Evolutionary conservation across 2,797 vertebrate species (phyloP).

Genomic region (Sitta carolinensis): DNA sequence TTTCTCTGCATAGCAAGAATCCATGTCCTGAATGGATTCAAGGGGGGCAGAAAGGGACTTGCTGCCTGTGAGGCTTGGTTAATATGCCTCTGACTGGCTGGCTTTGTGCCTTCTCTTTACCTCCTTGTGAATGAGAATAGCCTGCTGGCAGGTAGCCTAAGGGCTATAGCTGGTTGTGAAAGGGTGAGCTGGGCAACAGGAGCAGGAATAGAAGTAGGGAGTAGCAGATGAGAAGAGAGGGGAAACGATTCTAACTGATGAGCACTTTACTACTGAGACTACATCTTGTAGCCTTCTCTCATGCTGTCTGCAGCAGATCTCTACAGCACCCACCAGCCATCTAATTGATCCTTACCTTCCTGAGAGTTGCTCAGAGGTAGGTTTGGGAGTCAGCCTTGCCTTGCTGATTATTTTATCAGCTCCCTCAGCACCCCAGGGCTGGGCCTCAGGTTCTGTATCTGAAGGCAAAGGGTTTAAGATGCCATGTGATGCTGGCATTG

Average conservation of each 20-base stretch:
- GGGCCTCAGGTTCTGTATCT: background rate
- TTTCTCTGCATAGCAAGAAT: constrained; percentile 4
- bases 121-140: constrained; percentile 74
- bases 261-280: constrained; percentile 22
- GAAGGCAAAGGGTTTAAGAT: background rate
- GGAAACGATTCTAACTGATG: background rate
- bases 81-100: constrained; percentile 46
- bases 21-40: constrained; percentile 14
- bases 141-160: constrained; percentile 73
- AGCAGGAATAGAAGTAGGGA: constrained; percentile 21
- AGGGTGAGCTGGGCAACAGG: constrained; percentile 59
- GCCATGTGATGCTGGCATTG: background rate
- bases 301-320: background rate
- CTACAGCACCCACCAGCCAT: background rate
- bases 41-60: background rate
- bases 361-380: background rate
- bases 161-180: constrained; percentile 67
- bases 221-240: constrained; percentile 10
- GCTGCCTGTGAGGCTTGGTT: constrained; percentile 28
- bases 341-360: background rate
- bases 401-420: background rate
- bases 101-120: constrained; percentile 70
- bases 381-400: background rate
- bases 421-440: background rate
- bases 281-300: background rate